Evolutionary conservation across 1,140 invertebrate genomes (phyloP).

Genomic region (Aphis gossypii): DNA sequence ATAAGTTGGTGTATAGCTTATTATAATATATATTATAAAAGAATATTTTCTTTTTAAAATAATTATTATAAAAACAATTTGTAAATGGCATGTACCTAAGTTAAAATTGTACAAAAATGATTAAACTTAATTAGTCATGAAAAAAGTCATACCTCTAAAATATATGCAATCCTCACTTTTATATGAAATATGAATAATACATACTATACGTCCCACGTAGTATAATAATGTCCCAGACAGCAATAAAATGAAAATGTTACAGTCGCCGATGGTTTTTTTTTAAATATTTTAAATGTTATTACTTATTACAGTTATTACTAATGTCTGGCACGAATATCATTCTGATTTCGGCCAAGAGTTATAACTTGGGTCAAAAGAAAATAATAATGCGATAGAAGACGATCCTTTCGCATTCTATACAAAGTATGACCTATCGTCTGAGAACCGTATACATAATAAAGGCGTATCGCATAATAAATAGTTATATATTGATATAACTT

Average conservation of each 20-base stretch:
- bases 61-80: background rate
- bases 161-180: background rate
- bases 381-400: background rate
- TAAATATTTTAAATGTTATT: background rate
- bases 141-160: background rate
- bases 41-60: background rate
- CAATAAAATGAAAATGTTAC: background rate
- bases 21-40: background rate
- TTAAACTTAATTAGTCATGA: background rate
- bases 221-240: conserved; percentile 3
- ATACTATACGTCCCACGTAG: background rate
- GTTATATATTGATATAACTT: background rate
- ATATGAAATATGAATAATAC: background rate
- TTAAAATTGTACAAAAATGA: background rate
- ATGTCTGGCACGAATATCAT: background rate
- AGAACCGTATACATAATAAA: background rate
- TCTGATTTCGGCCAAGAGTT: background rate
- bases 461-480: background rate
- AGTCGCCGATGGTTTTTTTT: background rate
- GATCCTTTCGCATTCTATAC: background rate
- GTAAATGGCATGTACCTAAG: background rate
- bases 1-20: background rate
- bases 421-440: background rate
- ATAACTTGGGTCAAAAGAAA: background rate
- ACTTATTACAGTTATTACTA: background rate